phyloP scores from a whole-genome alignment of 2,113 vertebrate species.

The Halichoeres trimaculatus region DNA sequence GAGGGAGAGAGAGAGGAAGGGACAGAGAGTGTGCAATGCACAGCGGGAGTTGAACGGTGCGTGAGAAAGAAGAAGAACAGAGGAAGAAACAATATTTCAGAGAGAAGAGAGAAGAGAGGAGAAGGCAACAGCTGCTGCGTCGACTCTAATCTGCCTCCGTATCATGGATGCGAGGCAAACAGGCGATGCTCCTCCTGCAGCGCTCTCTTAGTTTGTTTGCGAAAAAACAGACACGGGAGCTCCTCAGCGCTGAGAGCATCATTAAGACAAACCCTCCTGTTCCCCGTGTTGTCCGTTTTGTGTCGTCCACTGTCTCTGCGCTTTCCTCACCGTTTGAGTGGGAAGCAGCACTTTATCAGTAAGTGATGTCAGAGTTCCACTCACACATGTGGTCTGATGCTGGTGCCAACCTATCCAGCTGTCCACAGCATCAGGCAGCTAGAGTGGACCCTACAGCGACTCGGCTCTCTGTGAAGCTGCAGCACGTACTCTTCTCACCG shows the following conservation, averaged over 20 bases:
- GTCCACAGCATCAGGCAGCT: slow-evolving; percentile 24
- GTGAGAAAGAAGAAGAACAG: slow-evolving; percentile 47
- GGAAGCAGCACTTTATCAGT: slow-evolving; percentile 54
- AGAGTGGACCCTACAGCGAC: slow-evolving; percentile 21
- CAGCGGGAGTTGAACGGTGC: slow-evolving; percentile 35
- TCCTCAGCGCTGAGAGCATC: slow-evolving; percentile 6
- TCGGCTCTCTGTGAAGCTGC: not conserved
- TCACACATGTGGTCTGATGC: slow-evolving; percentile 43
- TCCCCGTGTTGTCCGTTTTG: slow-evolving; percentile 1
- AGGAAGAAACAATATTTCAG: slow-evolving; percentile 36
- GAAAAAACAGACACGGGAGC: slow-evolving; percentile 11
- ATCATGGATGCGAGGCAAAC: slow-evolving; percentile 29
- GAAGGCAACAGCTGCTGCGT: slow-evolving; percentile 29
- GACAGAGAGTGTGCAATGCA: slow-evolving; percentile 12
- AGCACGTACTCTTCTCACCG: not conserved
- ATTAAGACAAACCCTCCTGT: slow-evolving; percentile 1
- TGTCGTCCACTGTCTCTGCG: slow-evolving; percentile 7
- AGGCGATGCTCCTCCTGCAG: slow-evolving; percentile 53
- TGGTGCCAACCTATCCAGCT: slow-evolving; percentile 39
- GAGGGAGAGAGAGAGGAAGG: not conserved
- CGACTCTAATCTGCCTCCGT: slow-evolving; percentile 44
- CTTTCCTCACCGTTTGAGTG: slow-evolving; percentile 32
- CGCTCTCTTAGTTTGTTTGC: slow-evolving; percentile 19
- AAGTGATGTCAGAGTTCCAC: slow-evolving; percentile 65
- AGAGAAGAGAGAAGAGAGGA: slow-evolving; percentile 42